Percentiles rank a stretch among this genome's conserved stretches.
These are phyloP conservation scores for Cheilosia pagana DNA, from an alignment of 2,888 invertebrate species.

Conservation along the genomic window DNA sequence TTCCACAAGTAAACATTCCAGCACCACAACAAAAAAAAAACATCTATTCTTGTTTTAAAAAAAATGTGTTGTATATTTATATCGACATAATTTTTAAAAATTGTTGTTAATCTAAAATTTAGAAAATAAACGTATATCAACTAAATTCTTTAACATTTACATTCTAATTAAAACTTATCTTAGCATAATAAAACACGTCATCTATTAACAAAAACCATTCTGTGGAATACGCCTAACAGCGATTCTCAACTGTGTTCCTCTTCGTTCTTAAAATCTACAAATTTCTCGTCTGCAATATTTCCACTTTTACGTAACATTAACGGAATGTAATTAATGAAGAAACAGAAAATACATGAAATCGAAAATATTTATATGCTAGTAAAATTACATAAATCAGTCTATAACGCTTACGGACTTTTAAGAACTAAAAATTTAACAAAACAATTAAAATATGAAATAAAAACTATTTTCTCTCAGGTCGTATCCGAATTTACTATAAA, in stretches of 20 bases:
- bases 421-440: conserved; percentile 34
- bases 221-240: too few species aligned
- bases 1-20: neutral
- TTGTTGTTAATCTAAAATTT: conserved; percentile 23
- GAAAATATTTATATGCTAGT: conserved; percentile 5
- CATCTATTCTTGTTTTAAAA: neutral
- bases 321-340: conserved; percentile 63
- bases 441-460: neutral
- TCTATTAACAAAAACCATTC: too few species aligned
- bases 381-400: conserved; percentile 70
- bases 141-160: conserved; percentile 16
- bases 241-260: too few species aligned
- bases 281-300: neutral
- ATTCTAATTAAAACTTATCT: conserved; percentile 1
- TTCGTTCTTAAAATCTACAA: too few species aligned
- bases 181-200: too few species aligned
- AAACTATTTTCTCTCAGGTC: conserved; percentile 6
- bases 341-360: conserved; percentile 2
- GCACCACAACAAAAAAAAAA: neutral
- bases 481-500: neutral
- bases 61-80: conserved; percentile 68
- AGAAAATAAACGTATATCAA: conserved; percentile 19
- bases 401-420: conserved; percentile 63
- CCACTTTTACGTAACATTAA: conserved; percentile 55
- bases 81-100: conserved; percentile 64